Conservation (phyloP, 2,888 invertebrate species). For the Pammene fasciana region DNA sequence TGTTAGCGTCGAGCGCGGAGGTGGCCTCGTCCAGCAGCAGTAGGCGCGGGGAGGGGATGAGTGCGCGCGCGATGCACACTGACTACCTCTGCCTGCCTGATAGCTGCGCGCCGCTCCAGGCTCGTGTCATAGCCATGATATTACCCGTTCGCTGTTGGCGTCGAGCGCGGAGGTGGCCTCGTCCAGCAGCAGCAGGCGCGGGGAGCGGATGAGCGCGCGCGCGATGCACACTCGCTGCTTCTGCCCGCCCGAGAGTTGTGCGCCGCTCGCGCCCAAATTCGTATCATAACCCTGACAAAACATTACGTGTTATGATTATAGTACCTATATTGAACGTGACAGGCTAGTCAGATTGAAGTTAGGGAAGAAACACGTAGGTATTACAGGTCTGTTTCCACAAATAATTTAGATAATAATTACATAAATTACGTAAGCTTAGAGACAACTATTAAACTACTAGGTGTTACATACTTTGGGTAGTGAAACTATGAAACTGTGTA, state of each 20-base stretch:
- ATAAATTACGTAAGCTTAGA: too few species aligned
- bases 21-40: constrained; percentile 88
- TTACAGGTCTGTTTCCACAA: too few species aligned
- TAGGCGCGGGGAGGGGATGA: constrained; percentile 86
- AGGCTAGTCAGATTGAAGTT: too few species aligned
- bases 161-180: constrained; percentile 88
- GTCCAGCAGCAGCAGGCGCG: constrained; percentile 86
- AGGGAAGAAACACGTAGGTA: too few species aligned
- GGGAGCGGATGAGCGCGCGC: constrained; percentile 86
- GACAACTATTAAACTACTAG: too few species aligned
- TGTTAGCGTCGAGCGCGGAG: constrained; percentile 86
- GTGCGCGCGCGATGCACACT: constrained; percentile 88
- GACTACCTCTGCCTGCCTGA: constrained; percentile 89
- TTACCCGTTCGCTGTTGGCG: constrained; percentile 87
- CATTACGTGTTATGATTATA: background rate
- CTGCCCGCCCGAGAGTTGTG: constrained; percentile 88
- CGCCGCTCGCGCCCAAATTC: constrained; percentile 86
- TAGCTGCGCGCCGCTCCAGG: constrained; percentile 87
- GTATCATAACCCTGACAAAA: constrained; percentile 86
- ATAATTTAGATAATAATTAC: too few species aligned
- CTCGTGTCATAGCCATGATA: constrained; percentile 87
- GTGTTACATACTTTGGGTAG: constrained; percentile 83
- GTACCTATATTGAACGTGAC: too few species aligned
- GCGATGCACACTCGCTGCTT: constrained; percentile 90
- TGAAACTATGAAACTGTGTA: constrained; percentile 89